These are phyloP conservation scores for Steatocranus sp. DNA, from an alignment of 2,797 vertebrate genomes.

Conservation along the genomic window DNA sequence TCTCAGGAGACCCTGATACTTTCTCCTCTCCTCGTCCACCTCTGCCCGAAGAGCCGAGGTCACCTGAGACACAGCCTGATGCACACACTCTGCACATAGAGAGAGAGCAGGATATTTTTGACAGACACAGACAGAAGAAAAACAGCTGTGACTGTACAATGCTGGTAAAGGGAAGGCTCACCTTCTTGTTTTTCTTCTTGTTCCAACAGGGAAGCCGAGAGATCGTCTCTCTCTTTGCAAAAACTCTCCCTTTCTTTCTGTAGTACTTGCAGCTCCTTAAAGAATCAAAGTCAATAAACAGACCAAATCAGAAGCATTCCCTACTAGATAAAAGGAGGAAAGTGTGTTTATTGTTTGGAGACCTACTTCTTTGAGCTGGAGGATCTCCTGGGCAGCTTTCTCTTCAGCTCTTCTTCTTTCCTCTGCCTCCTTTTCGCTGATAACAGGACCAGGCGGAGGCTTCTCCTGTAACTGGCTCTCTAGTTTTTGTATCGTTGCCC, in stretches of 20 bases:
- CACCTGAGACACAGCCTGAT: constrained; percentile 39
- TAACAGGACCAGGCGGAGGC: constrained; percentile 7
- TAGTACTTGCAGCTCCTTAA: constrained; percentile 61
- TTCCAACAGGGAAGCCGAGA: constrained; percentile 42
- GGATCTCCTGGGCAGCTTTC: constrained; percentile 55
- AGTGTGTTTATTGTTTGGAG: not conserved
- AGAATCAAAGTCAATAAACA: not conserved
- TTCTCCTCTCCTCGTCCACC: constrained; percentile 77
- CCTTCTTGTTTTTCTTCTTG: constrained; percentile 68
- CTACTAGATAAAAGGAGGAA: not conserved
- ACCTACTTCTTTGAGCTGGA: constrained; percentile 65
- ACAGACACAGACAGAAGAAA: not conserved
- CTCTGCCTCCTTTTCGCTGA: constrained; percentile 57
- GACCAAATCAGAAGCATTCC: not conserved
- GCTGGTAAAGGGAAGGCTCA: not conserved
- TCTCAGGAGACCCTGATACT: constrained; percentile 79
- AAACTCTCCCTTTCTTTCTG: constrained; percentile 53
- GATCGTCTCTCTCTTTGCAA: constrained; percentile 59
- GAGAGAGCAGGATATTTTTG: not conserved
- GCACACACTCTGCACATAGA: constrained; percentile 47
- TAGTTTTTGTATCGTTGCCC: constrained; percentile 37
- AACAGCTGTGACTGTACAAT: not conserved
- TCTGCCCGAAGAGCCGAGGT: constrained; percentile 60
- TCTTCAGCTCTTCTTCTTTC: constrained; percentile 57
- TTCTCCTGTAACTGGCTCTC: constrained; percentile 32